Percentiles rank a stretch among this genome's conserved stretches.
These are phyloP conservation scores for Parauchenoglanis punctatus DNA, from an alignment of 2,797 vertebrate genomes.

Conservation along the genomic window DNA sequence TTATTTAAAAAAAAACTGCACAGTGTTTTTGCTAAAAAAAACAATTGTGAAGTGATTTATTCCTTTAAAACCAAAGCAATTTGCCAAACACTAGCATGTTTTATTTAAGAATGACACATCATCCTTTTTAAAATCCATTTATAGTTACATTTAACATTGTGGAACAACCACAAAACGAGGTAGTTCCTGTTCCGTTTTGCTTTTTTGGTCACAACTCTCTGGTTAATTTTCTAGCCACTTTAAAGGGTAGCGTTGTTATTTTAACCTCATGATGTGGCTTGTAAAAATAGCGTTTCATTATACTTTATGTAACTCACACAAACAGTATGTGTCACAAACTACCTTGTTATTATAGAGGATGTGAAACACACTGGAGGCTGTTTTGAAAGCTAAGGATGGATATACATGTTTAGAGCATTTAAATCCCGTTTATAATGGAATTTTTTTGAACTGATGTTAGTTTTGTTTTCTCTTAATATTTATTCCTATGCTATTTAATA, in stretches of 20 bases:
- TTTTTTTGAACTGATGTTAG: not conserved
- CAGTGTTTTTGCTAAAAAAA: not conserved
- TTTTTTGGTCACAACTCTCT: not conserved
- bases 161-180: not conserved
- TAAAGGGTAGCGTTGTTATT: not conserved
- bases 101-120: not conserved
- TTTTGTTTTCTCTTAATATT: not conserved
- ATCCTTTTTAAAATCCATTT: not conserved
- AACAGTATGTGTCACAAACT: not conserved
- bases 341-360: not conserved
- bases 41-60: not conserved
- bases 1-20: no score
- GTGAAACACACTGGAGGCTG: no score
- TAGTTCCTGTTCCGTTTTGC: not conserved
- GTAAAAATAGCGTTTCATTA: not conserved
- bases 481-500: not conserved
- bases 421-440: not conserved
- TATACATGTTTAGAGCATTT: not conserved
- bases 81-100: not conserved
- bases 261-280: conserved; percentile 3
- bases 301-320: not conserved
- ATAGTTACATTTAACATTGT: not conserved
- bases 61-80: not conserved
- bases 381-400: not conserved
- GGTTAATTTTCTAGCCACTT: not conserved